Conservation (phyloP, 2,113 vertebrate species). For the Potamarius usumacintae region DNA sequence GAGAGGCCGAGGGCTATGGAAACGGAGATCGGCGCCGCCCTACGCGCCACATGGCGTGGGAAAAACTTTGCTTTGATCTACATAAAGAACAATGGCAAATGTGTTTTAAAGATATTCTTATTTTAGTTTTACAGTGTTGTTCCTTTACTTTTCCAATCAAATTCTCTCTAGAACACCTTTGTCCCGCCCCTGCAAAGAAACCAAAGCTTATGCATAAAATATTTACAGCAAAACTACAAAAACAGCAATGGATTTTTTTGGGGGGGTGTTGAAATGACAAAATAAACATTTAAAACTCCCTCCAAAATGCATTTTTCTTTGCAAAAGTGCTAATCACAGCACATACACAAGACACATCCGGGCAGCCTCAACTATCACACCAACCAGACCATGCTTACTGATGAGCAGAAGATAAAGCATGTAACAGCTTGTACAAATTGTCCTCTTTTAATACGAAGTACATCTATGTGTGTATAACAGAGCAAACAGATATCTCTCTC, state of each 20-base stretch:
- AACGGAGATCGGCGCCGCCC: too few relatives aligned
- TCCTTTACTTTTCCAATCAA: not conserved
- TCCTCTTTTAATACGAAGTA: not conserved
- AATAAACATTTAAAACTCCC: too few relatives aligned
- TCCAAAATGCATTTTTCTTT: not conserved
- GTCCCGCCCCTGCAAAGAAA: not conserved
- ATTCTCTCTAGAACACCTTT: not conserved
- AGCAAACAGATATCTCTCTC: slow-evolving; percentile 69
- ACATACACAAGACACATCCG: not conserved
- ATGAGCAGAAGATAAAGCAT: slow-evolving; percentile 10
- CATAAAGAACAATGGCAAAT: too few relatives aligned
- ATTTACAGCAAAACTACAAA: not conserved
- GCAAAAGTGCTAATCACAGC: not conserved
- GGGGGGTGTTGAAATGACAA: too few relatives aligned
- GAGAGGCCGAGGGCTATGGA: too few relatives aligned
- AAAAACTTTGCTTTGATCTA: too few relatives aligned
- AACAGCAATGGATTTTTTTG: not conserved
- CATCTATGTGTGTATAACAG: slow-evolving; percentile 51
- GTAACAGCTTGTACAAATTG: not conserved
- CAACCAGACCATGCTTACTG: not conserved
- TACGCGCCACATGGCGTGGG: too few relatives aligned
- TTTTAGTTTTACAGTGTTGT: not conserved
- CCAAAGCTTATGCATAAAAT: not conserved
- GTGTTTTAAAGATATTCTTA: not conserved
- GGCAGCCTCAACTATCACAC: not conserved